Evolutionary conservation across 2,113 vertebrate species (phyloP), one percentile per base, ranked within the genome.

Genomic region (Nymphicus hollandicus): DNA sequence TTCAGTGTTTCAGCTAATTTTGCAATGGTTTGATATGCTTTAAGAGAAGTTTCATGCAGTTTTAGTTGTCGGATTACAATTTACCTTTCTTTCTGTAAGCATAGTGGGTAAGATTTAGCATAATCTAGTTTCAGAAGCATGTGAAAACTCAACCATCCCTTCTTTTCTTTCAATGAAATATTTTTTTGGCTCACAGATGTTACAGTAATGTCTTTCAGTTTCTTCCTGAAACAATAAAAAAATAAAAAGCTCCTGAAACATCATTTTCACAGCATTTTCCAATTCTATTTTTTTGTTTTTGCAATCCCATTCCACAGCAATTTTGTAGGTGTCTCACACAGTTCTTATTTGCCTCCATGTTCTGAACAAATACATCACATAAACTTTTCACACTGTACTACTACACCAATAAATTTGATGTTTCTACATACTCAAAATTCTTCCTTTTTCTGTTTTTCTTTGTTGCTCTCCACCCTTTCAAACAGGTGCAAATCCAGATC

Each of bases 101-200:
- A 35, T 8, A 43, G 20, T 37, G 24, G 6, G 13, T 50, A 13
- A 78, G 37, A 73, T 61, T 23, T n/a, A 43, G 20, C 23, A 66
- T 53, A 85, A 27, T n/a, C 17, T 15, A 3, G 2, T 68, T 89
- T 81, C 22, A 71, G 46, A 79, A 74, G 5, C 18, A 44, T 0
- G 1, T 22, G 43, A 79, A 74, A 71, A 23, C 1, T 28, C 22
- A 63, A 25, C 1, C 8, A 16, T 24, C 7, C n/a, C 3, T 0
- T 3, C 37, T 69, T 65, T 63, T 15, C 7, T 71, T 76, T 68
- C 24, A 3, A 4, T 68, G 9, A 55, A 69, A 76, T 1, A 2
- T 68, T 87, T 71, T 53, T 5, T 55, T 80, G 33, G 6, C 6
- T 95, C 10, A 46, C 7, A 77, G 39, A 17, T 44, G 7, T 31